Base-by-base conservation (phyloP, 2,888 invertebrate species). In the Cynaeus angustus region DNA sequence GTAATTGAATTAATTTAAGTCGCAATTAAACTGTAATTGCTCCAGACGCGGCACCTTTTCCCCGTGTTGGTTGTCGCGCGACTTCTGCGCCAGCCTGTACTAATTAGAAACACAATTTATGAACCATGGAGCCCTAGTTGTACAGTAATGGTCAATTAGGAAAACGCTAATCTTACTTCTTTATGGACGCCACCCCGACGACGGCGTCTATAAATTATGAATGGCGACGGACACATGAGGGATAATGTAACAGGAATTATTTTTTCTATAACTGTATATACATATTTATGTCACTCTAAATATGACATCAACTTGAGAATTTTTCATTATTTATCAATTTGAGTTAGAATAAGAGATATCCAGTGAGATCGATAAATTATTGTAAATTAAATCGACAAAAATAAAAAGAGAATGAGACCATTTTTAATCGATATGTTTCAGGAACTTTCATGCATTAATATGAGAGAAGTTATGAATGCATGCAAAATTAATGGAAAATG, bases 71-170 rank as follows among this genome's bases (percentile, higher is more conserved):
- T 48, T 48, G 66, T 65, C 56, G 66, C 66, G 66, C 56, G 66
- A 66, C 66, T 66, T 66, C 56, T 56, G 38, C 56, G 46, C 68
- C 65, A 33, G 53, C 14, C 53, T 68, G 68, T 53, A 62, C 77
- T 79, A 80, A 80, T 78, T 78, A 78, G 74, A 72, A 71, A 43
- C 74, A 76, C 73, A 78, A 80, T 80, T 80, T 80, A 80, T 78
- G 79, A 77, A 75, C 74, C 78, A 78, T 78, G 76, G 70, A 72
- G 69, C 66, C 73, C 76, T 73, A 74, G 77, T 77, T 77, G 75
- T 55, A 72, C 74, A 75, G 77, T 79, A 79, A 79, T 78, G 75
- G 78, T 78, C 78, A 80, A 80, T 80, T 80, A 79, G 78, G 73
- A 73, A 71, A 74, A 69, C 74, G 77, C 74, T 76, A 77, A 77